Base-by-base conservation (phyloP, 2,113 vertebrate species). In the Psittacula cyanocephala region DNA sequence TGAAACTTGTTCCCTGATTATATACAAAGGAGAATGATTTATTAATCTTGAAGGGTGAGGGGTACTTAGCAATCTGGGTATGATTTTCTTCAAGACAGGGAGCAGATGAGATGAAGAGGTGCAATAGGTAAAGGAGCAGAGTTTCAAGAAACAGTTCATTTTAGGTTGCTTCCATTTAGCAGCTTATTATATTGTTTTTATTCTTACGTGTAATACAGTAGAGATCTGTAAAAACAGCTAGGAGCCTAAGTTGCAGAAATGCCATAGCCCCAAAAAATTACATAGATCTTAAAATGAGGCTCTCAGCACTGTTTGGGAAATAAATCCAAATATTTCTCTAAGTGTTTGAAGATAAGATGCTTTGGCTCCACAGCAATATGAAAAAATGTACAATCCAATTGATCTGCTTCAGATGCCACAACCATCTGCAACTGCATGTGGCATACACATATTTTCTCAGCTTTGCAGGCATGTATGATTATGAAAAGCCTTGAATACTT, bases 361-460 rank as follows among this genome's bases (percentile, higher is more conserved):
- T 94, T 94, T 93, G 90, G 69, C 88, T 88, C 82, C 57, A 2
- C 13, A 92, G 62, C 6, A 15, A 23, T 20, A 92, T 2, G 31
- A 86, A 53, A 76, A 96, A 94, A 87, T 5, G 77, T 72, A 91
- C 88, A 68, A 79, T 50, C 74, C 62, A 33, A 69, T 64, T 81
- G 80, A 87, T 91, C 67, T 52, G 80, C 88, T 72, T 92, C 80
- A 89, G 88, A 81, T 76, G 91, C 88, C 76, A n/a, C 95, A 88
- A 57, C 93, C 93, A 94, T 86, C 95, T 96, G 95, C 93, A 94
- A 83, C 68, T 20, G 82, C 77, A 52, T 65, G 96, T 86, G 88
- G 72, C 86, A 75, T 82, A n/a, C 35, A n/a, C 87, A 10, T 57
- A 52, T 75, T 88, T 88, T 81, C 50, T 37, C 82, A 76, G 72